Conservation (phyloP, 2,113 vertebrate species). For the Nothobranchius furzeri region DNA sequence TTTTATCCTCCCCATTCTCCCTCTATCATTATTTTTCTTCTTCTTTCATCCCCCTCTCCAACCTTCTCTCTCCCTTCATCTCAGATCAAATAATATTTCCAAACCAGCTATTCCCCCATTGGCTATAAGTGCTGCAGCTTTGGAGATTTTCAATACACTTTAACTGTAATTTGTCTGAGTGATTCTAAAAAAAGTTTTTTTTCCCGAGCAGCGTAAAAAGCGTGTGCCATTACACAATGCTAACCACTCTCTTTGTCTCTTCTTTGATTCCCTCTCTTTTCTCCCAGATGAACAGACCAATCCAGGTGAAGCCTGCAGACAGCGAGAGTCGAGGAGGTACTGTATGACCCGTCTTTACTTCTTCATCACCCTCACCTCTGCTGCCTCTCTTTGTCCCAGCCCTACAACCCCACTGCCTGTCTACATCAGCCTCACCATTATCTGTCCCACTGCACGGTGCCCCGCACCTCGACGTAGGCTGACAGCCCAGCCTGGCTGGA, state of each 20-base stretch:
- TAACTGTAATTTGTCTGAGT: conserved; percentile 65
- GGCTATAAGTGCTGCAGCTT: conserved; percentile 66
- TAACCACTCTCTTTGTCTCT: conserved; percentile 45
- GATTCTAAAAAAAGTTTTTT: conserved; percentile 45
- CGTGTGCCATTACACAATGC: conserved; percentile 34
- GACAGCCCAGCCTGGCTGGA: conserved; percentile 56
- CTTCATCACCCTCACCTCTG: not conserved
- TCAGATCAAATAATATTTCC: conserved; percentile 73
- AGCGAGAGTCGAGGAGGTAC: conserved; percentile 97
- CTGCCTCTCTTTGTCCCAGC: conserved; percentile 35
- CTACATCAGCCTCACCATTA: conserved; percentile 72
- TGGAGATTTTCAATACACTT: conserved; percentile 69
- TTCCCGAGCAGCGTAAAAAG: not conserved
- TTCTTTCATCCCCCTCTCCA: conserved; percentile 52
- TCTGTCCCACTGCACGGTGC: conserved; percentile 59
- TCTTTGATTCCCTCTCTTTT: conserved; percentile 1
- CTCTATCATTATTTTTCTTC: conserved; percentile 39
- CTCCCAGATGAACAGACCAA: conserved; percentile 96
- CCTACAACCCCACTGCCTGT: conserved; percentile 59
- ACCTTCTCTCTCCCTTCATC: conserved; percentile 68
- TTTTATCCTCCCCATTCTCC: conserved; percentile 44
- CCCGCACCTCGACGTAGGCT: conserved; percentile 48
- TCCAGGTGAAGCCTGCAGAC: conserved; percentile 99
- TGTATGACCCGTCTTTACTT: conserved; percentile 32
- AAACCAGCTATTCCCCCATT: conserved; percentile 61